phyloP scores from a whole-genome alignment of 1,140 invertebrate species.

The Philotrypesis tridentata region DNA sequence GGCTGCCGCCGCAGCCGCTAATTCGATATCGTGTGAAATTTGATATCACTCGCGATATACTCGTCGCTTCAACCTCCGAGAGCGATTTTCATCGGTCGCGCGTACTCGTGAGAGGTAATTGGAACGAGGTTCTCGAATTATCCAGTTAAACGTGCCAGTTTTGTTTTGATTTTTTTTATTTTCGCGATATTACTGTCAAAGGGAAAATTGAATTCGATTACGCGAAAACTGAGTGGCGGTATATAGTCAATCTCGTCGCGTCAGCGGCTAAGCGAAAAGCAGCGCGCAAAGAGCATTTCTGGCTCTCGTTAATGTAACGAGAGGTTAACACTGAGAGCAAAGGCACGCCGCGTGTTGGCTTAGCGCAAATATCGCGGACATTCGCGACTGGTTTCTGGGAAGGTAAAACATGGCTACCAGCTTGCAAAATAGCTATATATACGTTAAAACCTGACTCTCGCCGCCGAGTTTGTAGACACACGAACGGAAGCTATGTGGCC shows the following conservation, averaged over 20 bases:
- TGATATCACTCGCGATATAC: not conserved
- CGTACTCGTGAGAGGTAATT: not conserved
- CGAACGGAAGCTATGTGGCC: not conserved
- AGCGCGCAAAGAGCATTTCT: too few relatives aligned
- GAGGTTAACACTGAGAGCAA: not conserved
- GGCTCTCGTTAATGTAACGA: too few relatives aligned
- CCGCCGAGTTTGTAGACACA: not conserved
- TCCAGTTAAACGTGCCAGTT: too few relatives aligned
- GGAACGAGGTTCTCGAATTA: not conserved
- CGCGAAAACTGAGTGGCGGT: too few relatives aligned
- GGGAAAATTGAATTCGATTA: too few relatives aligned
- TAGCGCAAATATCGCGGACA: not conserved
- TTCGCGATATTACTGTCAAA: too few relatives aligned
- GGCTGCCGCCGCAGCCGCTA: not conserved
- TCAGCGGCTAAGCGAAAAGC: too few relatives aligned
- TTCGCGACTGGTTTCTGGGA: conserved; percentile 11
- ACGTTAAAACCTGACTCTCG: not conserved
- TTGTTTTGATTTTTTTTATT: too few relatives aligned
- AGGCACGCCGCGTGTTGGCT: not conserved
- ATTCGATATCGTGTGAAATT: not conserved
- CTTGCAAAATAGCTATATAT: conserved; percentile 5
- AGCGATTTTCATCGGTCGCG: not conserved
- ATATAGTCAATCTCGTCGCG: too few relatives aligned
- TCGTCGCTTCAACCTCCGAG: too few relatives aligned
- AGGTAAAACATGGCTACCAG: conserved; percentile 22